These are phyloP conservation scores for Montipora foliosa DNA, from an alignment of 64 coral and sea anemone genomes.

Conservation along the genomic window DNA sequence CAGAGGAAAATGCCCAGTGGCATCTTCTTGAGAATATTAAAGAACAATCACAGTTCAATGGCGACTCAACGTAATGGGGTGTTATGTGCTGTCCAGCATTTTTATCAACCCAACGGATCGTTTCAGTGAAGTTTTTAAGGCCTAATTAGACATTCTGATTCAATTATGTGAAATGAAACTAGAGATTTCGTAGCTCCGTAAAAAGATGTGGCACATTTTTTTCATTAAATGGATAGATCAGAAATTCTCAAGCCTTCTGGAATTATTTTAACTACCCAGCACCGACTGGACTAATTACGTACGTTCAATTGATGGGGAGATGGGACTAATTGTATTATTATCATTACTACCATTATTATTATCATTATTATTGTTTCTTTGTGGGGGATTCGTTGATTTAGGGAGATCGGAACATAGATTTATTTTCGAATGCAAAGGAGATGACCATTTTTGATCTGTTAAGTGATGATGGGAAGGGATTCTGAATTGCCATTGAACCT, in stretches of 20 bases:
- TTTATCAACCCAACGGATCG: neutral
- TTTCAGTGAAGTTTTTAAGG: too few species aligned
- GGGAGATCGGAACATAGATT: neutral
- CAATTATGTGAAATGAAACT: too few species aligned
- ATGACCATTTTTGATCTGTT: neutral
- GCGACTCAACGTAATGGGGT: neutral
- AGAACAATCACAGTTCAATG: conserved; percentile 6
- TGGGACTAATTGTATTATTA: neutral
- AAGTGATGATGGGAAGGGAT: neutral
- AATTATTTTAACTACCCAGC: neutral
- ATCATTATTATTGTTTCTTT: neutral
- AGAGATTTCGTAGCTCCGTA: neutral
- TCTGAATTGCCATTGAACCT: neutral
- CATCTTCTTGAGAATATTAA: neutral
- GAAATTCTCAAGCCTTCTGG: neutral
- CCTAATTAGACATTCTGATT: too few species aligned
- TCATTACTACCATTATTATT: neutral
- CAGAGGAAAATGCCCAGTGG: conserved; percentile 13
- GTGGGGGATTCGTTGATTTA: neutral
- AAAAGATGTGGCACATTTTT: neutral
- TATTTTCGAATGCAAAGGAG: neutral
- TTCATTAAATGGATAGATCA: neutral
- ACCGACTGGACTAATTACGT: neutral
- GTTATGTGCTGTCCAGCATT: neutral
- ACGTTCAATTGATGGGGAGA: neutral